These are phyloP conservation scores for Aphodius granarius DNA, from an alignment of 2,888 invertebrate genomes.

Conservation along the genomic window DNA sequence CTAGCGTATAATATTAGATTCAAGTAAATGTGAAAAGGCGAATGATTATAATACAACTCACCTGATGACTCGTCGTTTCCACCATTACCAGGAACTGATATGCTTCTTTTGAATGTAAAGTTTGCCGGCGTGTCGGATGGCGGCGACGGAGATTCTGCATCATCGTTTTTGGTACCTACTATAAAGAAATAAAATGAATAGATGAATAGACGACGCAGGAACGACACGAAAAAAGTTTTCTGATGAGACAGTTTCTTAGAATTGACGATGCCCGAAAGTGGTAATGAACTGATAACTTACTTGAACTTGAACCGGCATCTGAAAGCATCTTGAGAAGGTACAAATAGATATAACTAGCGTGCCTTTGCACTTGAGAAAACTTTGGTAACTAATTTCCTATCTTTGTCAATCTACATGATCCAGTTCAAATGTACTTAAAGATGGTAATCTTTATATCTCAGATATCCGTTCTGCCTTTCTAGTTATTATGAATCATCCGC, in stretches of 20 bases:
- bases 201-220: background rate
- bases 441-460: background rate
- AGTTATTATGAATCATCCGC: background rate
- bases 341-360: background rate
- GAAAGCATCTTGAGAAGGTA: background rate
- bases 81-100: slow-evolving; percentile 53
- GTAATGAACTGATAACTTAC: background rate
- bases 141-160: slow-evolving; percentile 1
- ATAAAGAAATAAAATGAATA: slow-evolving; percentile 7
- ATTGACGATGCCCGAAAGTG: background rate
- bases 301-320: background rate
- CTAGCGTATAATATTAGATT: background rate
- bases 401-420: background rate
- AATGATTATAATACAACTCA: slow-evolving; percentile 26
- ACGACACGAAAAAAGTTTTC: background rate
- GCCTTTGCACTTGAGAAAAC: background rate
- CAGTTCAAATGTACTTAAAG: background rate
- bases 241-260: background rate
- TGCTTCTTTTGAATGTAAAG: slow-evolving; percentile 52
- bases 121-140: background rate
- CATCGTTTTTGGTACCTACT: slow-evolving; percentile 35
- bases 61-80: slow-evolving; percentile 41
- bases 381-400: background rate
- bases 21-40: background rate
- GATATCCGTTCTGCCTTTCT: background rate